A percentile compares a stretch with the other conserved stretches of the same genome.
phyloP scores from a whole-genome alignment of 2,113 vertebrate species.

The Fregata magnificens region DNA sequence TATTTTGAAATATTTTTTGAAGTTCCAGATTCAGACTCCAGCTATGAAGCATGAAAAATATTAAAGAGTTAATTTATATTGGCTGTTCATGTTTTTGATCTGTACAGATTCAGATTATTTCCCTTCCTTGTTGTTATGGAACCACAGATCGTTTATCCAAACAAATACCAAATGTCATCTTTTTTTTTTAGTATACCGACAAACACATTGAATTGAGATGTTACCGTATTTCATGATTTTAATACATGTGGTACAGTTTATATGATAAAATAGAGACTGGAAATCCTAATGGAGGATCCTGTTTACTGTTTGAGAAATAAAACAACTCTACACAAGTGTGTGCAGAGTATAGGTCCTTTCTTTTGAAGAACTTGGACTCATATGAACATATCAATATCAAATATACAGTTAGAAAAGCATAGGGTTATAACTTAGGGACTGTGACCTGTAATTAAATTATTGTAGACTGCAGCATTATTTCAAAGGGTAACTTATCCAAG shows the following conservation, averaged over 20 bases:
- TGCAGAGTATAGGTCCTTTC: background rate
- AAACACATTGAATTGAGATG: background rate
- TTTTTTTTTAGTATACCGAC: background rate
- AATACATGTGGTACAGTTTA: background rate
- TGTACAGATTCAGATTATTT: background rate
- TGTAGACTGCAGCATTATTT: background rate
- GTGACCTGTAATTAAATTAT: background rate
- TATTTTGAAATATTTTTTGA: conserved; percentile 15
- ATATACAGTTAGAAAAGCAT: background rate
- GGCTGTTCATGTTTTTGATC: background rate
- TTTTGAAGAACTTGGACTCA: background rate
- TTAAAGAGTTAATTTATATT: background rate
- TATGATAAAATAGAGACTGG: background rate
- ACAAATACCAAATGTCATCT: background rate
- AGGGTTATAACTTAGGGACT: background rate
- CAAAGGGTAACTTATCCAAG: background rate
- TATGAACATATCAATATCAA: background rate
- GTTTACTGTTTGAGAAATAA: background rate
- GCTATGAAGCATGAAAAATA: background rate
- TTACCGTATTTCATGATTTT: background rate
- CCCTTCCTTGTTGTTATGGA: background rate
- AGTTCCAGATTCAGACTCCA: background rate
- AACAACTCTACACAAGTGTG: rapidly evolving
- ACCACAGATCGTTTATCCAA: background rate
- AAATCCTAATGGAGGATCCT: background rate